Base-by-base conservation (phyloP, 2,888 invertebrate species). In the Polyommatus iphigenia region DNA sequence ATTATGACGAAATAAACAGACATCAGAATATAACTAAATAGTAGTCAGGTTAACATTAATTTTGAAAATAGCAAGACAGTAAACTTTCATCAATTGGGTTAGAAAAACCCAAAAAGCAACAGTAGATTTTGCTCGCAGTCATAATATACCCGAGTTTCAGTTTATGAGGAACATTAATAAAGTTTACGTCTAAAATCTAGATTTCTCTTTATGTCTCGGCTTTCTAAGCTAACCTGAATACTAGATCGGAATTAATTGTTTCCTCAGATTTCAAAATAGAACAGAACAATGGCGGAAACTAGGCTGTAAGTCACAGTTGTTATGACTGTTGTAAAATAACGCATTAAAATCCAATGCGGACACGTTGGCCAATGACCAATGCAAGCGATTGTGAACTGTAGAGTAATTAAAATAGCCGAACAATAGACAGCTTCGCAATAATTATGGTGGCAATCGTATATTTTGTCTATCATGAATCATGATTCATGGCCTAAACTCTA, bases 161-260 rank as follows among this genome's bases (percentile, higher is more conserved):
- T 82, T 83, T 81, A 82, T 80, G 78, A 79, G 79, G 80, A 79
- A 78, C 83, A 83, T 84, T 83, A 85, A 85, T 82, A 83, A 79
- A 80, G 79, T 84, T 85, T 82, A 84, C 84, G 82, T 81, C 81
- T 82, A 81, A 84, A 84, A 86, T 85, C 85, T 85, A 85, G 86
- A 83, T 86, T 85, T 85, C 85, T 83, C 82, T 80, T 78, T 77
- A 79, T 67, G 67, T 79, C 82, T 83, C 82, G 81, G 84, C 86
- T 87, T 86, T 86, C 85, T 85, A 85, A 80, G 78, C 78, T 80
- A 81, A 83, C 84, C 84, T 83, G 83, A 85, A 86, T 85, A 85
- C 83, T 81, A 78, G 83, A 80, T 80, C 80, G 79, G 80, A 82
- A 81, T 81, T 82, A 79, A 80, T 81, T 81, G 81, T 81, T 82